A percentile compares a stretch with the other conserved stretches of the same genome.
phyloP scores from a whole-genome alignment of 1,140 invertebrate genomes.

The Lethocerus indicus region DNA sequence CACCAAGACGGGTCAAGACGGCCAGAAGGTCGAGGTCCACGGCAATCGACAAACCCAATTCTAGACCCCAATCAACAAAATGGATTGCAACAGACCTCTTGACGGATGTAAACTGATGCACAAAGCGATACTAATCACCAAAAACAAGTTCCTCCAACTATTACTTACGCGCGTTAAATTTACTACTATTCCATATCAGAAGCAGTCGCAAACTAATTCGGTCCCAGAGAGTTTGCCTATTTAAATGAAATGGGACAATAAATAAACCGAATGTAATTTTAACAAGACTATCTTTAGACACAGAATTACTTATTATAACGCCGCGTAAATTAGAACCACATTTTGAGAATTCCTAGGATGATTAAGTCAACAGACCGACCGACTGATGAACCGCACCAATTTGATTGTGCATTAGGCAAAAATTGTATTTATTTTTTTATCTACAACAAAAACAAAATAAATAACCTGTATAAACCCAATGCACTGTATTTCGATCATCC shows the following conservation, averaged over 20 bases:
- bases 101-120: not conserved
- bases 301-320: not conserved
- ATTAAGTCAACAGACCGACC: not conserved
- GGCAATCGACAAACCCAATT: not conserved
- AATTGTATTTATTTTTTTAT: too few species aligned
- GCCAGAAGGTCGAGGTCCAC: constrained; percentile 3
- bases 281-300: not conserved
- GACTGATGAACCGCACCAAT: too few species aligned
- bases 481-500: too few species aligned
- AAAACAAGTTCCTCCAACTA: not conserved
- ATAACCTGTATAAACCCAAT: too few species aligned
- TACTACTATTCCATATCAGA: not conserved
- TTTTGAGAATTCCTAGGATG: not conserved
- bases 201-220: not conserved
- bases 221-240: not conserved
- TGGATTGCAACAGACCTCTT: not conserved
- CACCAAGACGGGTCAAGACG: constrained; percentile 10
- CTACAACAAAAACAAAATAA: too few species aligned
- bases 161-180: not conserved
- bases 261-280: not conserved
- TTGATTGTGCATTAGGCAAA: too few species aligned
- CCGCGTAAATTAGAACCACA: not conserved
- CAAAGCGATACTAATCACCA: not conserved
- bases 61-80: not conserved
- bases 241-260: not conserved